phyloP scores from a whole-genome alignment of 2,888 invertebrate genomes.

The Sesamia inferens region DNA sequence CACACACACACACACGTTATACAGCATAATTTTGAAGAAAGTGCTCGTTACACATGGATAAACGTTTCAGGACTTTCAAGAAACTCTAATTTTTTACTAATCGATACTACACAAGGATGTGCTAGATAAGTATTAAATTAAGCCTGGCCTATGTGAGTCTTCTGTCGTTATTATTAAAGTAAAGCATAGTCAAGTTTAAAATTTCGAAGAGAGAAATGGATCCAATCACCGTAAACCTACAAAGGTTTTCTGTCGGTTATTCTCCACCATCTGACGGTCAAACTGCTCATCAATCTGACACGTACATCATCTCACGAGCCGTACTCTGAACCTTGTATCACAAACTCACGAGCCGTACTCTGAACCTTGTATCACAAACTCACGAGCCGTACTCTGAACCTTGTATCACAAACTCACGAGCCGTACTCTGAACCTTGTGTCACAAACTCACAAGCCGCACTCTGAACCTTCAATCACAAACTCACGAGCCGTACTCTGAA shows the following conservation, averaged over 20 bases:
- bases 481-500: conserved; percentile 18
- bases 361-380: conserved; percentile 28
- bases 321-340: conserved; percentile 26
- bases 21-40: conserved; percentile 2
- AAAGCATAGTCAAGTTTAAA: not conserved
- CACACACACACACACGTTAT: conserved; percentile 25
- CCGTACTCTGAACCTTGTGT: conserved; percentile 25
- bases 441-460: conserved; percentile 12
- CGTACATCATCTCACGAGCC: not conserved
- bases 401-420: conserved; percentile 14
- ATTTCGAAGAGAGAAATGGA: not conserved
- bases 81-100: not conserved
- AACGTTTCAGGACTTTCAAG: not conserved
- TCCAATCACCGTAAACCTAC: not conserved
- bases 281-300: not conserved
- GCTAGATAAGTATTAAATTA: not conserved
- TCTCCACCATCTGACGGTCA: not conserved
- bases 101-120: not conserved
- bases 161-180: not conserved
- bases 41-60: not conserved
- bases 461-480: conserved; percentile 25
- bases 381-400: conserved; percentile 17
- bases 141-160: not conserved
- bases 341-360: conserved; percentile 19
- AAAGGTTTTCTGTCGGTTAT: not conserved